Evolutionary conservation across 2,113 vertebrate species (phyloP).

Genomic region (Willisornis vidua): DNA sequence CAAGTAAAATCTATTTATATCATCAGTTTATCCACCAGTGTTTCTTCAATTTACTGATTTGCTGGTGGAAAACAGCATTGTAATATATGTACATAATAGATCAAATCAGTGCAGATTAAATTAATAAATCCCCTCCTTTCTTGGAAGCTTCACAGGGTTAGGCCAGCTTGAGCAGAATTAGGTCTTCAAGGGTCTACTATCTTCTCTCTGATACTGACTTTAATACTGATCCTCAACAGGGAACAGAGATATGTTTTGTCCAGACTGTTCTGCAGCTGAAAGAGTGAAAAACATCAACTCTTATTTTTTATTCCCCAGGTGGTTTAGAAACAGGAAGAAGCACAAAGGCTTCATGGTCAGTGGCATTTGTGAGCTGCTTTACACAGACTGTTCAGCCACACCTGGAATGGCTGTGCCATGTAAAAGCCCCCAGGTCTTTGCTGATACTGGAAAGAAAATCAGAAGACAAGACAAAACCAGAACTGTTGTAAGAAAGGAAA

Average conservation of each 20-base stretch:
- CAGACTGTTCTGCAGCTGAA: neutral
- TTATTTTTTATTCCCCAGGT: neutral
- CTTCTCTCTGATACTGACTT: neutral
- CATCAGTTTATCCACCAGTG: too few species aligned
- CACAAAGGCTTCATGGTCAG: neutral
- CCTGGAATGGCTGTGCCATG: fast-evolving
- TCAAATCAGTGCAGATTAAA: neutral
- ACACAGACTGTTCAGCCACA: neutral
- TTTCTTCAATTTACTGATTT: neutral
- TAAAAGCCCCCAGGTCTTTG: neutral
- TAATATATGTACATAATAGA: neutral
- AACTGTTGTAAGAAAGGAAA: neutral
- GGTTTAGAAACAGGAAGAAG: neutral
- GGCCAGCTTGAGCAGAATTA: neutral
- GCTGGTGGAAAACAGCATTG: neutral
- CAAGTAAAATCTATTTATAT: neutral
- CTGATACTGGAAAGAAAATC: neutral
- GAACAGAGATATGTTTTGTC: neutral
- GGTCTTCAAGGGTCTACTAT: neutral
- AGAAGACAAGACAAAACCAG: neutral
- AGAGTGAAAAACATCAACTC: neutral
- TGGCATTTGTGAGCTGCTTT: neutral
- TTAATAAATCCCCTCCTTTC: neutral
- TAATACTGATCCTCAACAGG: neutral
- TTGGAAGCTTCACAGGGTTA: neutral